phyloP scores from a whole-genome alignment of 2,888 invertebrate genomes.

The Agrochola lychnidis region DNA sequence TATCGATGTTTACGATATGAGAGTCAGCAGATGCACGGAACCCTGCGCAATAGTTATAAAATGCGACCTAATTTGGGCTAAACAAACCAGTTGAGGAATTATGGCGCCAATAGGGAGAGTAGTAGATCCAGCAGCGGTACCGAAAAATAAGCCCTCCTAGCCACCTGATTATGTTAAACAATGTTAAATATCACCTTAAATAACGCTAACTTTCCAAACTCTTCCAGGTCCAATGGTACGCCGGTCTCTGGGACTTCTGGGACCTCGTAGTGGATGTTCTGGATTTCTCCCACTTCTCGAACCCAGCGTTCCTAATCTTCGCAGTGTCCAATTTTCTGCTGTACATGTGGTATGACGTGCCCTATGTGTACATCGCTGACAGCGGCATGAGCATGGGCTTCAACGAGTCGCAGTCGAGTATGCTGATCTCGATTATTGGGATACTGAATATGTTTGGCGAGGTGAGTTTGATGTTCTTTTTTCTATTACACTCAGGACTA shows the following conservation, averaged over 20 bases:
- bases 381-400: constrained; percentile 94
- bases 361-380: constrained; percentile 97
- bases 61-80: background rate
- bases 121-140: background rate
- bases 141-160: background rate
- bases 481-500: background rate
- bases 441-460: constrained; percentile 97
- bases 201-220: background rate
- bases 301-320: constrained; percentile 94
- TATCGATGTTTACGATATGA: background rate
- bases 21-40: background rate
- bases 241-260: constrained; percentile 94
- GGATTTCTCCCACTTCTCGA: constrained; percentile 95
- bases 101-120: no score
- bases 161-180: background rate
- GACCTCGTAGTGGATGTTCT: constrained; percentile 94
- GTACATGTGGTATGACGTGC: constrained; percentile 98
- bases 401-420: constrained; percentile 93
- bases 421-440: constrained; percentile 96
- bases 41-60: background rate
- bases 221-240: constrained; percentile 92
- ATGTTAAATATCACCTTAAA: constrained; percentile 1
- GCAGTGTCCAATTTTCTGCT: constrained; percentile 96
- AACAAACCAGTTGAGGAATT: background rate
- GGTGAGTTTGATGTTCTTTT: constrained; percentile 88